Evolutionary conservation across 2,113 vertebrate genomes (phyloP).

Genomic region (Hemibagrus wyckioides): DNA sequence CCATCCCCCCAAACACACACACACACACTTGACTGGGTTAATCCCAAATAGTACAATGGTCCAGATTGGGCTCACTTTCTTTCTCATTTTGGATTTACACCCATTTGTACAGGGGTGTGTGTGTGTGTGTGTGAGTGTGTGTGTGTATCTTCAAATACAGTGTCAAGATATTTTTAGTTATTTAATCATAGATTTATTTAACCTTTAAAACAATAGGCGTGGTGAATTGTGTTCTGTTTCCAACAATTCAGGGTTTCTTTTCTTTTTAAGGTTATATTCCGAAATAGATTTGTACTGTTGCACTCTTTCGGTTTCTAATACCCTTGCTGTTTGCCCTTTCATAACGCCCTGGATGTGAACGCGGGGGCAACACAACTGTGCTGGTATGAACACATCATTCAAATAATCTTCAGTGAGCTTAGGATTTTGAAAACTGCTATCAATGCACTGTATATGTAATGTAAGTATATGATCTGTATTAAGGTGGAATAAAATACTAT

Average conservation of each 20-base stretch:
- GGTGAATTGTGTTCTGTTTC: background rate
- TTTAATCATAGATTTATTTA: background rate
- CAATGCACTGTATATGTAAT: too few relatives aligned
- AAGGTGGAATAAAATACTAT: background rate
- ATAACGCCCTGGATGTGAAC: background rate
- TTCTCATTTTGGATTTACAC: constrained; percentile 42
- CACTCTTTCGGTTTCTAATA: background rate
- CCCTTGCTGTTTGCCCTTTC: background rate
- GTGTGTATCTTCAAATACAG: background rate
- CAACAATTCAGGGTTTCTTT: background rate
- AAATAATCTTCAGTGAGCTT: background rate
- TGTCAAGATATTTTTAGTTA: background rate
- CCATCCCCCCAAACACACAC: constrained; percentile 35
- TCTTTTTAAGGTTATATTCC: background rate
- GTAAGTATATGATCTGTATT: background rate
- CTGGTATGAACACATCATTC: background rate
- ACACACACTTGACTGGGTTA: constrained; percentile 44
- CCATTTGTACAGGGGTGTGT: constrained; percentile 30
- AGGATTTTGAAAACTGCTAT: too few relatives aligned
- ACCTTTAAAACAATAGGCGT: background rate
- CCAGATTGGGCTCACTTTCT: constrained; percentile 36
- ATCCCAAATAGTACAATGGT: constrained; percentile 49
- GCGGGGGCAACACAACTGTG: background rate
- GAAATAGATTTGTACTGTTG: background rate
- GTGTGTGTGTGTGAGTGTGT: constrained; percentile 29